A percentile compares a stretch with the other conserved stretches of the same genome.
Evolutionary conservation across 2,797 vertebrate species (phyloP).

Genomic region (Pseudochromis fuscus): DNA sequence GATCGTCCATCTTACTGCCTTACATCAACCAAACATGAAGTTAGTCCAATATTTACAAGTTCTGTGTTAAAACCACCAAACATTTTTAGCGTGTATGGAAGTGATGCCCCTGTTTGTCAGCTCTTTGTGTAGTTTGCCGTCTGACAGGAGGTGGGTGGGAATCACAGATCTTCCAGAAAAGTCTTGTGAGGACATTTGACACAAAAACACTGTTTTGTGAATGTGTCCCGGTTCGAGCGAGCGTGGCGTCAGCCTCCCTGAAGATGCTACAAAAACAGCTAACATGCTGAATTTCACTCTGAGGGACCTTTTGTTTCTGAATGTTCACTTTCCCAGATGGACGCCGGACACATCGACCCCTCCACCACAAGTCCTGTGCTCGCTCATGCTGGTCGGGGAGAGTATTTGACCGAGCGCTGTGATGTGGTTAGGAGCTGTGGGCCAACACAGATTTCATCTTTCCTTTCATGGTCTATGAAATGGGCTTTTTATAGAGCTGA

Average conservation of each 20-base stretch:
- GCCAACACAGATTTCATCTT: conserved; percentile 50
- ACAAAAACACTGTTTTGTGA: conserved; percentile 10
- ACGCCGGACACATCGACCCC: conserved; percentile 37
- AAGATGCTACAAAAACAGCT: conserved; percentile 35
- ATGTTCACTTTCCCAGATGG: conserved; percentile 71
- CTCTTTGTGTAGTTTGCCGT: neutral
- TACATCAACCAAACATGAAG: too few relatives aligned
- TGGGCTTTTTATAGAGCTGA: conserved; percentile 48
- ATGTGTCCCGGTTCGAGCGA: neutral
- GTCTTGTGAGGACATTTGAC: conserved; percentile 16
- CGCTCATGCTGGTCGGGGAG: conserved; percentile 34
- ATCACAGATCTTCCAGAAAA: neutral
- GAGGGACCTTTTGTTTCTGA: conserved; percentile 45
- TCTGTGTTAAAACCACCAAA: too few relatives aligned
- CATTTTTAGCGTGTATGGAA: too few relatives aligned
- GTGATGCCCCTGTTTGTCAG: too few relatives aligned
- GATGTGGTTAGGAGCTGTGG: conserved; percentile 61
- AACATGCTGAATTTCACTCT: conserved; percentile 45
- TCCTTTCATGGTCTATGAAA: conserved; percentile 56
- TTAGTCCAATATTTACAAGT: too few relatives aligned
- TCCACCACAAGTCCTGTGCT: conserved; percentile 23
- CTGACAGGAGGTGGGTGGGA: too few relatives aligned
- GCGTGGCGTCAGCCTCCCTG: conserved; percentile 16
- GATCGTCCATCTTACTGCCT: too few relatives aligned
- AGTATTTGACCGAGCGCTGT: conserved; percentile 39